These are phyloP conservation scores for Anastrepha ludens DNA, from an alignment of 1,140 invertebrate genomes.

Conservation along the genomic window DNA sequence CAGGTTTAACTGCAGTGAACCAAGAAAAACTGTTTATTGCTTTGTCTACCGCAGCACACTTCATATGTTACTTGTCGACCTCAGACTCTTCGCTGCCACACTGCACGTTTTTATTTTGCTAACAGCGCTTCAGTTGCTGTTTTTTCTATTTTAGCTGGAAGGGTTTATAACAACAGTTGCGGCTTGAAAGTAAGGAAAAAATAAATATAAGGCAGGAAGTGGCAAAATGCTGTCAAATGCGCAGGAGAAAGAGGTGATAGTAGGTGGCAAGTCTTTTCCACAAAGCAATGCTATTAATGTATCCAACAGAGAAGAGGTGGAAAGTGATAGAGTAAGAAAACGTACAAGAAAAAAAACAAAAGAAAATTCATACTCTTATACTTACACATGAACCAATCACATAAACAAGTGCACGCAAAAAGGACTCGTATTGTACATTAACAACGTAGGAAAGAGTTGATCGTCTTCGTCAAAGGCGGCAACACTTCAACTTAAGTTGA, in stretches of 20 bases:
- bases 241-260: too few species aligned
- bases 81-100: not conserved
- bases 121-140: not conserved
- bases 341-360: too few species aligned
- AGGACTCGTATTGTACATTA: not conserved
- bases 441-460: not conserved
- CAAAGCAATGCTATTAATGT: not conserved
- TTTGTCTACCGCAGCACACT: too few species aligned
- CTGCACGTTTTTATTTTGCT: not conserved
- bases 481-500: constrained; percentile 42
- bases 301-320: not conserved
- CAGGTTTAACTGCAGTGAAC: too few species aligned
- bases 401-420: not conserved
- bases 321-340: too few species aligned
- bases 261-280: not conserved
- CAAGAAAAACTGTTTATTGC: too few species aligned
- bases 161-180: not conserved
- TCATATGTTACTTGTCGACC: too few species aligned
- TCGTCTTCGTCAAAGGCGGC: not conserved
- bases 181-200: not conserved
- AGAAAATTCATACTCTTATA: too few species aligned
- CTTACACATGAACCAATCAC: not conserved
- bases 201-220: not conserved
- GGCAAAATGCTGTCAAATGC: not conserved
- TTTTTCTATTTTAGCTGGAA: not conserved